phyloP scores from a whole-genome alignment of 1,140 invertebrate genomes.

The Drosophila rufa region DNA sequence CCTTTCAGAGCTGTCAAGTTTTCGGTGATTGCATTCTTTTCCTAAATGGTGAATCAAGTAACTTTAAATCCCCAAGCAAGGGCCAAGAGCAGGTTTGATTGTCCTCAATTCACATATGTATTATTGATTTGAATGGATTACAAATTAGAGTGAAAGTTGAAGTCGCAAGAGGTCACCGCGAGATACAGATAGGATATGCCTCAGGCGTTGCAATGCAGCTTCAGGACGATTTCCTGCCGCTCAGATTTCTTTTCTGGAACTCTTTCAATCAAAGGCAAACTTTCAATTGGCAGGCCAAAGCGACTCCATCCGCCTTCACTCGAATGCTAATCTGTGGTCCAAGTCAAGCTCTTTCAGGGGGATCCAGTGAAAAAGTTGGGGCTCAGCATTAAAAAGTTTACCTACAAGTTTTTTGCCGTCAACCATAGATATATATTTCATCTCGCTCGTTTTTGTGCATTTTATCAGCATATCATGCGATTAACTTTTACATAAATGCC shows the following conservation, averaged over 20 bases:
- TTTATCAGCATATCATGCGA: constrained; percentile 61
- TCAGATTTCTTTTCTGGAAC: not conserved
- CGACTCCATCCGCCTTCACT: constrained; percentile 8
- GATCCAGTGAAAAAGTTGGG: not conserved
- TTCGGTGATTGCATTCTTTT: not conserved
- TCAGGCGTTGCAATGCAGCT: not conserved
- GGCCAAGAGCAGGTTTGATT: not conserved
- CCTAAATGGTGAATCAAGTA: not conserved
- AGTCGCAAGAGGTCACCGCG: too few species aligned
- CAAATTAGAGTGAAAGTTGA: not conserved
- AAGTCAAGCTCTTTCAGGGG: not conserved
- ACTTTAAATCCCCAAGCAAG: too few species aligned
- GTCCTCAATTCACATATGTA: not conserved
- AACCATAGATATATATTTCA: not conserved
- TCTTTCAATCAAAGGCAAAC: constrained; percentile 40
- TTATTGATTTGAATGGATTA: not conserved
- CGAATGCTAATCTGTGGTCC: constrained; percentile 36
- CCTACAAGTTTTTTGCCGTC: constrained; percentile 12
- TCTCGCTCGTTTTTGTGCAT: constrained; percentile 32
- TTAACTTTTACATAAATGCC: constrained; percentile 62
- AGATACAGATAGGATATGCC: too few species aligned
- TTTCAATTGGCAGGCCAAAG: constrained; percentile 34
- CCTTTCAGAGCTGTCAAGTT: not conserved
- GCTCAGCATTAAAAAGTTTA: constrained; percentile 35
- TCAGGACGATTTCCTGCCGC: constrained; percentile 7